Conservation (phyloP, 1,140 invertebrate genomes). For the Monomorium pharaonis region DNA sequence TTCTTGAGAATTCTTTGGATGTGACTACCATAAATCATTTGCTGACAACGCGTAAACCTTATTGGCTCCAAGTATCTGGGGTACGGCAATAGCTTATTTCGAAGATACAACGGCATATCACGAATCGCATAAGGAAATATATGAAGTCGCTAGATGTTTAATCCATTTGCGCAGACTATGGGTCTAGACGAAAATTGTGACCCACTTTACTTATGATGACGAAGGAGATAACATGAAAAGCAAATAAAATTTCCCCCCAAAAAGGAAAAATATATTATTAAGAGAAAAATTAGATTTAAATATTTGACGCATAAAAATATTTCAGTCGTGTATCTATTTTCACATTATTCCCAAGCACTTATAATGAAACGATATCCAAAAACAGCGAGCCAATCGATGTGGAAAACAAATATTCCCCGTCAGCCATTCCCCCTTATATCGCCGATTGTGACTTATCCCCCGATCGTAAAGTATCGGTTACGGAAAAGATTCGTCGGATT, state of each 20-base stretch:
- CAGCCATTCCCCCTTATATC: neutral
- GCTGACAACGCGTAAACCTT: constrained; percentile 40
- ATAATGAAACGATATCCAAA: neutral
- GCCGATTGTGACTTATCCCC: constrained; percentile 11
- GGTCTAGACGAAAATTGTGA: constrained; percentile 4
- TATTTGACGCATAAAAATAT: neutral
- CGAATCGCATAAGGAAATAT: constrained; percentile 23
- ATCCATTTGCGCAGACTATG: constrained; percentile 17
- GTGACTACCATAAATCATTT: constrained; percentile 53
- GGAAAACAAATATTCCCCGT: constrained; percentile 1
- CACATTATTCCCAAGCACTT: constrained; percentile 1
- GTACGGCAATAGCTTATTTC: neutral
- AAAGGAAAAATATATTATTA: neutral
- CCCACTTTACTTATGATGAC: neutral
- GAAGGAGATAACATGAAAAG: neutral
- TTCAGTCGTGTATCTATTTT: neutral
- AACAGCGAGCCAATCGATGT: constrained; percentile 2
- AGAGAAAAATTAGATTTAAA: neutral
- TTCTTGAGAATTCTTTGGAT: constrained; percentile 18
- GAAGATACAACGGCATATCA: neutral
- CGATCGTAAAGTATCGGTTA: constrained; percentile 31
- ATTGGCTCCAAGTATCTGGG: constrained; percentile 33
- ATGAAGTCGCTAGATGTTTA: constrained; percentile 17
- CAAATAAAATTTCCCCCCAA: constrained; percentile 11
- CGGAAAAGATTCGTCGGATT: neutral